A percentile compares a stretch with the other conserved stretches of the same genome.
Evolutionary conservation across 1,140 invertebrate genomes (phyloP).

Genomic region (Trachymyrmex septentrionalis): DNA sequence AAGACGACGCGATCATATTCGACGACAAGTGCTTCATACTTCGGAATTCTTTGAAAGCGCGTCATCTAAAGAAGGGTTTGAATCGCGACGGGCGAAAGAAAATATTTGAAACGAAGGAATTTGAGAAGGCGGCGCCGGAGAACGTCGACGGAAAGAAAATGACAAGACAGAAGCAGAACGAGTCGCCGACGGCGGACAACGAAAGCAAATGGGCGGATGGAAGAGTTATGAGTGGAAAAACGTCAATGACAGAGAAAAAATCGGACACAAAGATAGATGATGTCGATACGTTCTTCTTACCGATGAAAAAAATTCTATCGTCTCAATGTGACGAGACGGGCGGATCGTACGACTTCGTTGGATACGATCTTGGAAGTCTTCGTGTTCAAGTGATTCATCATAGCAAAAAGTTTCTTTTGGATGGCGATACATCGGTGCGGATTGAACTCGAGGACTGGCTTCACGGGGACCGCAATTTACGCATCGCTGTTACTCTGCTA

Average conservation of each 20-base stretch:
- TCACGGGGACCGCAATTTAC: constrained; percentile 82
- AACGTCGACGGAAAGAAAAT: background rate
- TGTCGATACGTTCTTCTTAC: constrained; percentile 62
- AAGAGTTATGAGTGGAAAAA: constrained; percentile 53
- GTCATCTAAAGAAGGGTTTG: background rate
- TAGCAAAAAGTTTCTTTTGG: constrained; percentile 83
- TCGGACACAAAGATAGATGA: constrained; percentile 33
- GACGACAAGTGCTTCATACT: constrained; percentile 73
- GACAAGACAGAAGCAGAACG: constrained; percentile 12
- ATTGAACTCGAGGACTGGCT: constrained; percentile 84
- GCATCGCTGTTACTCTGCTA: constrained; percentile 81
- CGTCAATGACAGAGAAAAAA: constrained; percentile 35
- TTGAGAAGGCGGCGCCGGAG: background rate
- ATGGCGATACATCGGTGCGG: constrained; percentile 84
- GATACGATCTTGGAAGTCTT: constrained; percentile 84
- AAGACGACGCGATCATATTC: constrained; percentile 61
- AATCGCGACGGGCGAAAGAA: constrained; percentile 4
- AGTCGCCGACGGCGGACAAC: constrained; percentile 11
- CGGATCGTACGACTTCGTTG: constrained; percentile 72
- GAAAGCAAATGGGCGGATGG: constrained; percentile 24
- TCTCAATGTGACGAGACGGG: constrained; percentile 14
- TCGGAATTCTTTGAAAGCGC: constrained; percentile 68
- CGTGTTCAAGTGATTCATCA: constrained; percentile 86
- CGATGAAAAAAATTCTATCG: constrained; percentile 48
- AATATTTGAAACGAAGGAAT: background rate